phyloP scores from a whole-genome alignment of 2,113 vertebrate species.

The Accipiter virgatus region DNA sequence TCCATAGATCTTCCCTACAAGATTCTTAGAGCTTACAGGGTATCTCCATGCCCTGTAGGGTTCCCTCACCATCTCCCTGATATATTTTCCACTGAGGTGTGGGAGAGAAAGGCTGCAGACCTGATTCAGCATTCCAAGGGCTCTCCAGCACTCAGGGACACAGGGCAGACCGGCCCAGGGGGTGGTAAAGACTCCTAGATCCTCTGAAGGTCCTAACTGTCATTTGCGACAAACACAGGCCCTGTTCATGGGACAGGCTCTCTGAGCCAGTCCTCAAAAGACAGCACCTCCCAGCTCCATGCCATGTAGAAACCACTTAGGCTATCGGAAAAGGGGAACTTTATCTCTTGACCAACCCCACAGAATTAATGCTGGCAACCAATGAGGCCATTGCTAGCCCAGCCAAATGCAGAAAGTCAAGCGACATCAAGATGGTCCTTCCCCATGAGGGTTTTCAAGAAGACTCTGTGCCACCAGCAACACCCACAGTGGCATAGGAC shows the following conservation, averaged over 20 bases:
- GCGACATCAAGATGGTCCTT: not conserved
- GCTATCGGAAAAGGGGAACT: not conserved
- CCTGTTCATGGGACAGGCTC: not conserved
- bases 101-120: not conserved
- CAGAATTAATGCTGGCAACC: not conserved
- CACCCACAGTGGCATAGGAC: not conserved
- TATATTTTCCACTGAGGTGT: not conserved
- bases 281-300: not conserved
- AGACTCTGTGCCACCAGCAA: not conserved
- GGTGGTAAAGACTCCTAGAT: not conserved
- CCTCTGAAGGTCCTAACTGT: not conserved
- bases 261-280: not conserved
- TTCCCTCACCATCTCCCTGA: not conserved
- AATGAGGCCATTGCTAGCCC: not conserved
- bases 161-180: not conserved
- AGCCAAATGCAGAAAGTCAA: not conserved
- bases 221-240: not conserved
- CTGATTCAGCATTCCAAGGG: not conserved
- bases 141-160: not conserved
- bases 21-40: not conserved
- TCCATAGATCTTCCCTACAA: not conserved
- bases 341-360: not conserved
- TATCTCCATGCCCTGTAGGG: rapidly evolving
- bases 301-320: not conserved
- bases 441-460: not conserved